Evolutionary conservation across 2,888 invertebrate genomes (phyloP).

Genomic region (Ephialtes manifestator): DNA sequence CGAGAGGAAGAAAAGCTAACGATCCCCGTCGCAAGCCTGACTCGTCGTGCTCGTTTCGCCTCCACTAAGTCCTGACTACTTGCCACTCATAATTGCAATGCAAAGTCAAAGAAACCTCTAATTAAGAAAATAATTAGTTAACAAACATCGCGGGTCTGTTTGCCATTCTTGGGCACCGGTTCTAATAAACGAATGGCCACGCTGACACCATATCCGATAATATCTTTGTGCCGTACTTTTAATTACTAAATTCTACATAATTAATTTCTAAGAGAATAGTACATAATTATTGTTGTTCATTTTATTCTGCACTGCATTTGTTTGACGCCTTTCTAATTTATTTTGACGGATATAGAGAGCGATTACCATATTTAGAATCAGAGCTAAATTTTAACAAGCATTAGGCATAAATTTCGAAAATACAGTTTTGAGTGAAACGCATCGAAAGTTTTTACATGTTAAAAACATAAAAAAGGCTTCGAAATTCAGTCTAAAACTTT

Average conservation of each 20-base stretch:
- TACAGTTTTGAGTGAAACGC: too few species aligned
- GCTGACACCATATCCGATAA: not conserved
- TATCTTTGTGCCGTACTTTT: not conserved
- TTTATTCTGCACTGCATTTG: not conserved
- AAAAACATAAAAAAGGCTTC: too few species aligned
- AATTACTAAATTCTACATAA: not conserved
- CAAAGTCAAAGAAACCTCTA: constrained; percentile 30
- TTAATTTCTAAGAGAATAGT: not conserved
- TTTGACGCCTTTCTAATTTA: not conserved
- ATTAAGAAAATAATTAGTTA: constrained; percentile 56
- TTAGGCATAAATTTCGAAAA: too few species aligned
- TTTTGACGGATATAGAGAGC: too few species aligned
- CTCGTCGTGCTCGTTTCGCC: constrained; percentile 17
- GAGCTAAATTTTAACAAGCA: too few species aligned
- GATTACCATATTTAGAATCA: too few species aligned
- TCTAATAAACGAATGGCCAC: not conserved
- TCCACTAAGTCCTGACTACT: constrained; percentile 25
- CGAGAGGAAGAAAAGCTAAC: constrained; percentile 12
- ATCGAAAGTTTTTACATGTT: too few species aligned
- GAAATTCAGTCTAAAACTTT: too few species aligned
- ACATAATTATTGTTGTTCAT: not conserved
- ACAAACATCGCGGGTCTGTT: constrained; percentile 15
- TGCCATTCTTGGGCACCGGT: not conserved
- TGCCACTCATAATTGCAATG: constrained; percentile 55
- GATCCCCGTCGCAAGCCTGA: not conserved